Percentiles rank a stretch among this genome's conserved stretches.
Evolutionary conservation across 2,113 vertebrate species (phyloP).

Genomic region (Labeo rohita): DNA sequence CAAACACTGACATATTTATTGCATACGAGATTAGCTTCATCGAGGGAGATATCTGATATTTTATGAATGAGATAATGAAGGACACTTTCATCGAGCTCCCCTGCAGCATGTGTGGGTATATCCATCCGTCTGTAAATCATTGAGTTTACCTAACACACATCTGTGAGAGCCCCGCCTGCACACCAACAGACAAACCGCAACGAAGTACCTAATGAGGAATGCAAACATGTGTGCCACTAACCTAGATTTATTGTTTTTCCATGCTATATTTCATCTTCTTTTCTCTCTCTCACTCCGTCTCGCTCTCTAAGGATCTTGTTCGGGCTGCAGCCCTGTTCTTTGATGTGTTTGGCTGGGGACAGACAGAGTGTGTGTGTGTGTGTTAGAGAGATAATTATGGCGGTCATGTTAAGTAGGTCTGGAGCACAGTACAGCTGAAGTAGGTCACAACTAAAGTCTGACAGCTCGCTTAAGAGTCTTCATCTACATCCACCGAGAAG

Average conservation of each 20-base stretch:
- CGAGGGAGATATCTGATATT: background rate
- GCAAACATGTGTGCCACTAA: slow-evolving; percentile 44
- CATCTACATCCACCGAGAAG: slow-evolving; percentile 35
- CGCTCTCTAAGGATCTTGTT: slow-evolving; percentile 41
- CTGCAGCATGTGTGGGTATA: slow-evolving; percentile 17
- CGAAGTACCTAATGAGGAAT: slow-evolving; percentile 40
- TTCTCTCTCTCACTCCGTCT: background rate
- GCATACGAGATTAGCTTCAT: background rate
- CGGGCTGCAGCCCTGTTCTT: slow-evolving; percentile 12
- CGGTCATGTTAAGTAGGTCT: slow-evolving; percentile 49
- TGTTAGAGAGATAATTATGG: slow-evolving; percentile 48
- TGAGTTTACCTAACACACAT: slow-evolving; percentile 20
- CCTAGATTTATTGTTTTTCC: slow-evolving; percentile 48
- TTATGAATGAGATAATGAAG: slow-evolving; percentile 41
- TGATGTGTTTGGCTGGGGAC: slow-evolving; percentile 51
- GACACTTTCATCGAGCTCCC: slow-evolving; percentile 15
- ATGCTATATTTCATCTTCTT: background rate
- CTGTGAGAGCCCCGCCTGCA: background rate
- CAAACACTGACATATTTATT: slow-evolving; percentile 5
- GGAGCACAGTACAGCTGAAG: slow-evolving; percentile 50
- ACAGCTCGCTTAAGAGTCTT: slow-evolving; percentile 42
- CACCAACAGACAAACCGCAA: slow-evolving; percentile 38
- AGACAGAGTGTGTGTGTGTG: slow-evolving; percentile 28
- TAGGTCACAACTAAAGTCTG: slow-evolving; percentile 55
- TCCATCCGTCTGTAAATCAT: slow-evolving; percentile 29